These are phyloP conservation scores for Arvicanthis niloticus DNA, from an alignment of 2,113 vertebrate genomes.

Conservation along the genomic window DNA sequence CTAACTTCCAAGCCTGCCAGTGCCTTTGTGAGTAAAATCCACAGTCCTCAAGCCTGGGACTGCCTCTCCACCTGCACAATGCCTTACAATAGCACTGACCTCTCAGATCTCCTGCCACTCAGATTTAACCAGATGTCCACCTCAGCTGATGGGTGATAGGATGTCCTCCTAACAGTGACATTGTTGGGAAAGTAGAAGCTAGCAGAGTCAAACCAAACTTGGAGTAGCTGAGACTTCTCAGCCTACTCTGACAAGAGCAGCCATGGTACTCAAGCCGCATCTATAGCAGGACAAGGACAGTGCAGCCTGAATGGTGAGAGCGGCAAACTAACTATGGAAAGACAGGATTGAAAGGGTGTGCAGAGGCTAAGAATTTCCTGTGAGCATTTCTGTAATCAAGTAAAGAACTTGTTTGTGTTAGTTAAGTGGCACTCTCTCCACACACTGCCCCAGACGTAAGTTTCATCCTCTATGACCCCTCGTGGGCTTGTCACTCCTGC, in stretches of 20 bases:
- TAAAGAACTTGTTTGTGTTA: too few species aligned
- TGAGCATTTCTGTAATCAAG: too few species aligned
- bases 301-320: too few species aligned
- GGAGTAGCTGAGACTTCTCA: not conserved
- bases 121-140: not conserved
- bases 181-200: not conserved
- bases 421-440: not conserved
- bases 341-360: not conserved
- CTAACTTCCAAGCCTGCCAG: not conserved
- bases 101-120: not conserved
- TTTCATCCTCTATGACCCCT: rapidly evolving
- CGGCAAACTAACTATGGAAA: rapidly evolving
- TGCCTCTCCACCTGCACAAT: not conserved
- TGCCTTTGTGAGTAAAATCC: not conserved
- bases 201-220: not conserved
- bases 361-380: not conserved
- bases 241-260: not conserved
- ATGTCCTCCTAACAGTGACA: not conserved
- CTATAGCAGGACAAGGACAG: not conserved
- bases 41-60: rapidly evolving
- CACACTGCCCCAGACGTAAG: not conserved
- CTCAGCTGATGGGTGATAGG: not conserved
- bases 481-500: rapidly evolving
- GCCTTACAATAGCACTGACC: rapidly evolving
- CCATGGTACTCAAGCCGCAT: too few species aligned